Conservation (phyloP, 2,797 vertebrate species). For the Nyctibius grandis region DNA sequence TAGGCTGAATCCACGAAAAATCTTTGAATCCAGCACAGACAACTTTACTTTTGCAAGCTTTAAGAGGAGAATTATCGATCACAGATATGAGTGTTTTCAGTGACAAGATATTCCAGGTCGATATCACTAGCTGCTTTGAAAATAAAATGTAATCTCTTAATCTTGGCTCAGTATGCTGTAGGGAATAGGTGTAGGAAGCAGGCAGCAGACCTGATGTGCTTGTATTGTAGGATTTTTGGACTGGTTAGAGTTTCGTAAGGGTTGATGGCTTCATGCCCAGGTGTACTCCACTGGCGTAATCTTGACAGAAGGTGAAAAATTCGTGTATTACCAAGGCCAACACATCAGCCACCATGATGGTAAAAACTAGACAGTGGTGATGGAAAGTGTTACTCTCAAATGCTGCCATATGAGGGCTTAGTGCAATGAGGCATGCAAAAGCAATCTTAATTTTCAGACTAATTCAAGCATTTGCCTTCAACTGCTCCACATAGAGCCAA, state of each 20-base stretch:
- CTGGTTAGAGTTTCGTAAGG: neutral
- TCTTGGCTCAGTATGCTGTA: neutral
- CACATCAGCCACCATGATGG: neutral
- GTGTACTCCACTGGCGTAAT: neutral
- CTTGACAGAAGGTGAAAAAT: neutral
- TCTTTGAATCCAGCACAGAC: neutral
- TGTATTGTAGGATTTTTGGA: neutral
- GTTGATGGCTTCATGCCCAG: neutral
- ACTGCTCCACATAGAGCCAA: rapidly evolving
- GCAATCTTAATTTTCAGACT: neutral
- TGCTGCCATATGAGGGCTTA: neutral
- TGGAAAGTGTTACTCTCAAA: neutral
- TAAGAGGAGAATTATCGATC: neutral
- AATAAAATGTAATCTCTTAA: neutral
- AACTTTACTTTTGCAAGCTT: neutral
- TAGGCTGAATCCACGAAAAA: neutral
- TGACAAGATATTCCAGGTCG: neutral
- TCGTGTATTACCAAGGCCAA: neutral
- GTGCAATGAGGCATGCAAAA: neutral
- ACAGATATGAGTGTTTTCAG: neutral
- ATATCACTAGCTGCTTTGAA: neutral
- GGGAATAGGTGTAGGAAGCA: neutral
- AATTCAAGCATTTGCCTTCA: neutral
- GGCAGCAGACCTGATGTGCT: neutral
- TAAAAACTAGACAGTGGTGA: neutral